Base-by-base conservation (phyloP, 2,113 vertebrate genomes). In the Heterotis niloticus region DNA sequence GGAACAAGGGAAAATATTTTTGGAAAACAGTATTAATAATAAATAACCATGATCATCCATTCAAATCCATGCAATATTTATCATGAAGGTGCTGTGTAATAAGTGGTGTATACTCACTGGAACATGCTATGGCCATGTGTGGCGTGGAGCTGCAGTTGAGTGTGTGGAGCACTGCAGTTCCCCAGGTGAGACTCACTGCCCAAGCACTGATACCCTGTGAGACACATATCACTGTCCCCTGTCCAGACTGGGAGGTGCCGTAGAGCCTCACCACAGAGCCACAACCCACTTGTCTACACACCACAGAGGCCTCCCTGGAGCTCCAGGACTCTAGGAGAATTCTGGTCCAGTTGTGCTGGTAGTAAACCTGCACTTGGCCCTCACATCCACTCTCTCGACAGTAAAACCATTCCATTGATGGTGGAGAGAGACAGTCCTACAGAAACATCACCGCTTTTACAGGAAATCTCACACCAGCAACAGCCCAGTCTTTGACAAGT, bases 341-440 rank as follows among this genome's bases (percentile, higher is more conserved):
- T 67, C 80, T 51, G 26, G 17, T 34, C 76, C 80, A 81, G 26
- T 26, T 71, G 51, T 76, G 59, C 24, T 67, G 77, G 62, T 65
- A 29, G n/a, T 65, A 66, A 59, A 82, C 81, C 77, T 84, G 79
- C 74, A 84, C 78, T 69, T 75, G 64, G 73, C 83, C 83, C 64
- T 75, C 80, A 75, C 83, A 80, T 5, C 75, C 70, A 54, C 57
- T 76, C 4, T 65, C 79, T 69, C 82, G 79, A 69, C 80, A 84
- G 17, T 59, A 64, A 77, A 17, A 84, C 34, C 0, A 64, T 64
- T 34, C 51, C 68, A 5, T 65, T 3, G 65, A 78, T 10, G 26
- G 34, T 13, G 62, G 66, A 70, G 18, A 70, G 17, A 60, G 16
- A 72, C n/a, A 14, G 77, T 10, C 59, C 68, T 74, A 52, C 20